Evolutionary conservation across 2,797 vertebrate species (phyloP), one percentile per base, ranked within the genome.

Genomic region (Pelochelys cantorii): DNA sequence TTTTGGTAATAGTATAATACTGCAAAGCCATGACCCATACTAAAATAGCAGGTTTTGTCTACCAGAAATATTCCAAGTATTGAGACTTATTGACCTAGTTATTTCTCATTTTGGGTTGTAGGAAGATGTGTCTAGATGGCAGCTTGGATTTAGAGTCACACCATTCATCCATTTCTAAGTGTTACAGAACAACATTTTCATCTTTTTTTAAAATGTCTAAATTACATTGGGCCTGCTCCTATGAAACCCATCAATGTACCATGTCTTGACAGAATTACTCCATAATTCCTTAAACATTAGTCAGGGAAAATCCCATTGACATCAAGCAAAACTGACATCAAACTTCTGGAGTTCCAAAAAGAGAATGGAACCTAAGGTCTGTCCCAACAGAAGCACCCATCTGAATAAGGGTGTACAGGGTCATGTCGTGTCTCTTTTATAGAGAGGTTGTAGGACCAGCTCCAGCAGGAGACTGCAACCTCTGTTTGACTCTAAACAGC

Each of bases 221-320:
- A 62, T 55, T 88, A 10, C 34, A 15, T 37, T 0, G 1, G 37
- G 2, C 29, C 22, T 86, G 10, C 87, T 17, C 78, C 17, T 11
- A 42, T 22, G 55, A 22, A 12, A 22, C 11, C 4, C 53, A 9
- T 5, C 27, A 85, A 22, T 4, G 68, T 20, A 1, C 4, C 54
- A 23, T 85, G 81, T 84, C 8, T 37, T 81, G 55, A 31, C 3
- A 87, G 29, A 54, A 68, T 86, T 31, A 25, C 2, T 62, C 12
- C 15, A 53, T 34, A 31, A 18, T 68, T 34, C 14, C 0, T 0
- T 1, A 88, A n/a, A 5, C 77, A n/a, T 34, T 77, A 82, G 9
- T 71, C 18, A 79, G n/a, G 83, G 23, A 74, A 91, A 52, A 18
- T 62, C 3, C 65, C 20, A 9, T 9, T 5, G 56, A 20, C 54